Evolutionary conservation across 2,888 invertebrate species (phyloP), one percentile per base, ranked within the genome.

Genomic region (Melipona bicolor): DNA sequence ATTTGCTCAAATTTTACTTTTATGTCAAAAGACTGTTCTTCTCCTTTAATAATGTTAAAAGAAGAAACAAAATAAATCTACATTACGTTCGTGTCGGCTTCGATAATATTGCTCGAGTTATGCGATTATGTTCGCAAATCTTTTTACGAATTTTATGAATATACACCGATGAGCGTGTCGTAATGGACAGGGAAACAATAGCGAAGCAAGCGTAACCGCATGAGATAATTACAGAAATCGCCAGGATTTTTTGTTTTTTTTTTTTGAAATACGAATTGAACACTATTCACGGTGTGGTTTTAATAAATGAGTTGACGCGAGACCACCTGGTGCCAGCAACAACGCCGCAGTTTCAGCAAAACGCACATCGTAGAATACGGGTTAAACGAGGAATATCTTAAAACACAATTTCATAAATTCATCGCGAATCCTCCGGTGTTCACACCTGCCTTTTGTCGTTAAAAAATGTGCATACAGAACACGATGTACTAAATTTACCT

Each of bases 221-320:
- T 27, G 27, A 73, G 32, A 17, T 59, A 56, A 61, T 79, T 50
- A 79, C 49, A 50, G 64, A 27, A 80, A 76, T 76, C 21, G 64
- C 19, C 24, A 64, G 43, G 43, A 64, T 59, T 68, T 71, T 36
- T 64, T n/a, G 52, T 72, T 71, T 36, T 27, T 27, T 27, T 64
- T n/a, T 59, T 72, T 71, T 36, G 65, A 17, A 62, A 61, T 32
- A 68, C 43, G 24, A 61, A 43, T 79, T 43, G 75, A 74, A 69
- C 27, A n/a, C 17, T 17, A 49, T 24, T 64, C 69, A 52, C 69
- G 9, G 76, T 32, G 64, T 77, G 75, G 27, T 70, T 71, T 77
- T 81, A 77, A 81, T 81, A 80, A 76, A 80, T 32, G 76, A 64
- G 62, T 71, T 72, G 77, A 72, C 67, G 72, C 54, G 4, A n/a